Percentiles rank a stretch among this genome's conserved stretches.
These are phyloP conservation scores for Ptychadena robeensis DNA, from an alignment of 2,797 vertebrate genomes.

Conservation along the genomic window DNA sequence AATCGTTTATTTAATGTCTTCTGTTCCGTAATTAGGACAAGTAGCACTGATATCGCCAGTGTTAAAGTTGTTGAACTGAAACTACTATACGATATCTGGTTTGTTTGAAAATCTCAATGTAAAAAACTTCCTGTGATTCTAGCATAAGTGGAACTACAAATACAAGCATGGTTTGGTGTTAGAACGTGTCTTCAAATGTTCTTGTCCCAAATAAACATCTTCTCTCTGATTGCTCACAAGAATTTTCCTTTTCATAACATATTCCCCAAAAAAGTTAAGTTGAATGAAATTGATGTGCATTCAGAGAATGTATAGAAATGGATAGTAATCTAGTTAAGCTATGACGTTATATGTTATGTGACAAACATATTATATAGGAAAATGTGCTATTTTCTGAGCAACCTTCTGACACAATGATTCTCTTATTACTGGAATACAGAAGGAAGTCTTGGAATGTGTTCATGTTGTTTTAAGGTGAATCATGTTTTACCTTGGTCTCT, in stretches of 20 bases:
- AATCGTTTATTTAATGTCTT: not conserved
- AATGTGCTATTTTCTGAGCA: not conserved
- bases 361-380: not conserved
- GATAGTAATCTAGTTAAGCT: not conserved
- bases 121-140: not conserved
- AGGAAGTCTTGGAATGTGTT: constrained; percentile 4
- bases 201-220: too few species aligned
- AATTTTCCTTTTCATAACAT: not conserved
- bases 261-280: not conserved
- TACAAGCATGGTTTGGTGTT: not conserved
- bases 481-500: constrained; percentile 30
- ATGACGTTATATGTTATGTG: not conserved
- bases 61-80: not conserved
- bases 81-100: too few species aligned
- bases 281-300: not conserved
- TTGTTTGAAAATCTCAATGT: too few species aligned
- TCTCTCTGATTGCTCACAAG: not conserved
- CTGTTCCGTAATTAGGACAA: not conserved
- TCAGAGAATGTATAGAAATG: not conserved
- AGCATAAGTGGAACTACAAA: not conserved
- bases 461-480: constrained; percentile 42
- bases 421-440: constrained; percentile 32
- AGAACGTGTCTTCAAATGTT: too few species aligned
- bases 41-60: not conserved
- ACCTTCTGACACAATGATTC: not conserved